Evolutionary conservation across 2,797 vertebrate genomes (phyloP).

Genomic region (Sitta carolinensis): DNA sequence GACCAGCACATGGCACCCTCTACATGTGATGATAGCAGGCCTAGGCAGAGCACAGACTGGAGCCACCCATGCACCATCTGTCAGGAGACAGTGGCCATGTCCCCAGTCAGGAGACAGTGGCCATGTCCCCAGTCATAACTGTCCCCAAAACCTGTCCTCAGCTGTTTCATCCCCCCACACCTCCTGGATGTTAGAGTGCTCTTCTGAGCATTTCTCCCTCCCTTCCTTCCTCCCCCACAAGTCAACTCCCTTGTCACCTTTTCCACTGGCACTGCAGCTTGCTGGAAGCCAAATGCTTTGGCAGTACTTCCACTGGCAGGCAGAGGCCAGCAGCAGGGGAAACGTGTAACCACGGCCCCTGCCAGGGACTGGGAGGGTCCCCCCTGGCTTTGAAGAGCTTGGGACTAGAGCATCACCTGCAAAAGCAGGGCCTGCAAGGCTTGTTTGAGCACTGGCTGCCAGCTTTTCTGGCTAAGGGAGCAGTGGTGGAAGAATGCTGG

Average conservation of each 20-base stretch:
- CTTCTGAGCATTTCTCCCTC: neutral
- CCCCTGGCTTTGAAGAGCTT: neutral
- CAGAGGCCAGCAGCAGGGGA: neutral
- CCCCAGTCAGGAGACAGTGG: rapidly evolving
- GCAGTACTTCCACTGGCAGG: neutral
- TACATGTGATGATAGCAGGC: rapidly evolving
- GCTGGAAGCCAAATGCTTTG: neutral
- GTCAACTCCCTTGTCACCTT: neutral
- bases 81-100: neutral
- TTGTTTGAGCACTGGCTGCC: neutral
- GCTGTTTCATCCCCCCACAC: neutral
- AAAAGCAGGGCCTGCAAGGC: neutral
- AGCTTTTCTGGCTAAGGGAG: neutral
- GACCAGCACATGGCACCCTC: neutral
- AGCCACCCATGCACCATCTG: neutral
- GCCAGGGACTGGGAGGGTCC: neutral
- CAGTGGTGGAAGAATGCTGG: neutral
- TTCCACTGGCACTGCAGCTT: neutral
- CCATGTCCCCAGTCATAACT: rapidly evolving
- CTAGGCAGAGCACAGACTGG: neutral
- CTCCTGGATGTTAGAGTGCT: neutral
- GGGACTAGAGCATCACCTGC: neutral
- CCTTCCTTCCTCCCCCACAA: neutral
- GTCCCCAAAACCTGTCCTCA: neutral
- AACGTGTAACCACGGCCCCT: rapidly evolving